Conservation (phyloP, 2,888 invertebrate genomes). For the Parapristionchus giblindavisi region DNA sequence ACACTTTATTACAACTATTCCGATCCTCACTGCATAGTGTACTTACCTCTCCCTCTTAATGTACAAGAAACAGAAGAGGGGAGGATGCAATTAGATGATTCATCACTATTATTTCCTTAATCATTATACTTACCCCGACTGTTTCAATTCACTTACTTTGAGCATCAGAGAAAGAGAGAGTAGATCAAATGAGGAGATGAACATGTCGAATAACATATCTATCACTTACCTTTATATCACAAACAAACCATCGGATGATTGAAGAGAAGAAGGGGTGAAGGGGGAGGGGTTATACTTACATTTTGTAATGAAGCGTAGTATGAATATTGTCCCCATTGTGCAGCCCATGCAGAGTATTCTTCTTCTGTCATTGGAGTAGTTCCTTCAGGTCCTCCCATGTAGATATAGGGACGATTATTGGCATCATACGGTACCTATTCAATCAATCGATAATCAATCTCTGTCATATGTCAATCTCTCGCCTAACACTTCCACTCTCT, state of each 20-base stretch:
- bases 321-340: constrained; percentile 30
- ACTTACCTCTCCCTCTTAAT: constrained; percentile 37
- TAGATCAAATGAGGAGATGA: too few relatives aligned
- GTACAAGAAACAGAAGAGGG: constrained; percentile 10
- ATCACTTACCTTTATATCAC: constrained; percentile 26
- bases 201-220: too few relatives aligned
- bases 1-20: not conserved
- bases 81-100: constrained; percentile 25
- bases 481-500: not conserved
- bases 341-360: constrained; percentile 30
- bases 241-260: not conserved
- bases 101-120: constrained; percentile 28
- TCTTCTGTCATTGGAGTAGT: constrained; percentile 40
- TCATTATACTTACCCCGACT: too few relatives aligned
- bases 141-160: too few relatives aligned
- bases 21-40: not conserved
- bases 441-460: not conserved
- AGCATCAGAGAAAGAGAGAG: too few relatives aligned
- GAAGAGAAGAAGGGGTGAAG: not conserved
- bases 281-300: constrained; percentile 12
- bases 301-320: constrained; percentile 37
- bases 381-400: constrained; percentile 38
- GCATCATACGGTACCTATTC: constrained; percentile 36
- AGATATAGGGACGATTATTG: constrained; percentile 37
- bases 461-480: constrained; percentile 5